A percentile compares a stretch with the other conserved stretches of the same genome.
phyloP scores from a whole-genome alignment of 2,113 vertebrate genomes.

The Hyperoodon ampullatus region DNA sequence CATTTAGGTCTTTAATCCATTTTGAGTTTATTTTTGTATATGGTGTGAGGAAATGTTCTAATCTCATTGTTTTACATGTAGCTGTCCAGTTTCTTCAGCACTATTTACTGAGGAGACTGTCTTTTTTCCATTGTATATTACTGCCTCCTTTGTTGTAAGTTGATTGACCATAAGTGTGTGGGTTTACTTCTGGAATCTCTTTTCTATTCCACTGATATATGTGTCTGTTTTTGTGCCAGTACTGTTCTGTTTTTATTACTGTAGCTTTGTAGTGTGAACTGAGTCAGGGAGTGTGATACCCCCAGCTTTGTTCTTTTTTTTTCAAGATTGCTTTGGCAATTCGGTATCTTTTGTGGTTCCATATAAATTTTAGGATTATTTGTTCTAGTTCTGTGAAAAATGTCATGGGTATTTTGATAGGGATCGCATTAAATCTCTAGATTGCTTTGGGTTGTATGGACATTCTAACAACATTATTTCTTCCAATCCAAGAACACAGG shows the following conservation, averaged over 20 bases:
- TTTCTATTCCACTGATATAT: background rate
- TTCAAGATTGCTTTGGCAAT: background rate
- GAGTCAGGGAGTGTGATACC: background rate
- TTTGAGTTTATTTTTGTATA: background rate
- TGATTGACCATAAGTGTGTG: background rate
- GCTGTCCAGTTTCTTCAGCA: background rate
- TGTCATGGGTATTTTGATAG: background rate
- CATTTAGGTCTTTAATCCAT: background rate
- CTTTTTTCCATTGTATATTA: background rate
- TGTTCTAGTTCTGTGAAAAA: background rate
- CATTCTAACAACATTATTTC: background rate
- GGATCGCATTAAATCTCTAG: background rate
- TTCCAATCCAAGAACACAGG: background rate
- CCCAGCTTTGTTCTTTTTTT: background rate
- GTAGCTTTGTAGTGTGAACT: background rate
- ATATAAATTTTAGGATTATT: background rate
- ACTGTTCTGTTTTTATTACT: background rate
- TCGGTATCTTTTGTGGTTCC: background rate
- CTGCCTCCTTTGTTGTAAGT: background rate
- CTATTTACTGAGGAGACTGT: background rate
- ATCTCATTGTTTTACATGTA: background rate
- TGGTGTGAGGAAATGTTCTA: background rate
- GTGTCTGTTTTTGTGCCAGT: background rate
- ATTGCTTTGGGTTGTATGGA: background rate
- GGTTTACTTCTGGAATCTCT: background rate